A percentile compares a stretch with the other conserved stretches of the same genome.
Conservation (phyloP, 2,888 invertebrate species). For the Shargacucullia verbasci region DNA sequence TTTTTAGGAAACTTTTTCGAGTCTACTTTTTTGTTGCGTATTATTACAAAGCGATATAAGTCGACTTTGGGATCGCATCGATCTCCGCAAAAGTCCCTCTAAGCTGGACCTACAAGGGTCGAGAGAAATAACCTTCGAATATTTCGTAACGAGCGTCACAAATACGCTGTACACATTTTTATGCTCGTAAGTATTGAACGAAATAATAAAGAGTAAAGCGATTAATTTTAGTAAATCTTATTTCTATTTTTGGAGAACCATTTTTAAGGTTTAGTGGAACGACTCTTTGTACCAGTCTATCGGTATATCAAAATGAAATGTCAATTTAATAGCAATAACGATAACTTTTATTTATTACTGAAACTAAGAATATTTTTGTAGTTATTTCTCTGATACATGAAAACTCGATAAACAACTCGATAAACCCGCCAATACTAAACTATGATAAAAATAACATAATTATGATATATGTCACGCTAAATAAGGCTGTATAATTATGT, state of each 20-base stretch:
- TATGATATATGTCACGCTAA: too few relatives aligned
- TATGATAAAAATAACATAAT: too few relatives aligned
- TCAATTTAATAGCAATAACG: too few relatives aligned
- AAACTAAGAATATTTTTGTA: too few relatives aligned
- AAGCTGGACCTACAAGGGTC: slow-evolving; percentile 78
- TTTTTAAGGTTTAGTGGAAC: background rate
- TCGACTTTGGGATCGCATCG: slow-evolving; percentile 67
- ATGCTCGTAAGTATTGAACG: slow-evolving; percentile 64
- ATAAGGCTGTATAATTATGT: too few relatives aligned
- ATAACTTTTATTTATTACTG: too few relatives aligned
- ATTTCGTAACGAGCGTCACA: slow-evolving; percentile 73
- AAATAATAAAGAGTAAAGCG: slow-evolving; percentile 63
- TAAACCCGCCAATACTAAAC: too few relatives aligned
- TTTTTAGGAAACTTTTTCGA: background rate
- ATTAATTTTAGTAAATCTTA: slow-evolving; percentile 48
- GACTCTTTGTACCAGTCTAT: too few relatives aligned
- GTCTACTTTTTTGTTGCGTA: slow-evolving; percentile 54
- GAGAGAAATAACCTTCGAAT: slow-evolving; percentile 71
- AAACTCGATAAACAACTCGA: too few relatives aligned
- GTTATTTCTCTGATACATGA: too few relatives aligned
- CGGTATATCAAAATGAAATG: too few relatives aligned
- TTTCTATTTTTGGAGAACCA: slow-evolving; percentile 16
- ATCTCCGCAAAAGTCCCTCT: slow-evolving; percentile 69
- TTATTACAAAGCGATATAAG: slow-evolving; percentile 66
- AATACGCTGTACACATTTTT: slow-evolving; percentile 68